A percentile compares a stretch with the other conserved stretches of the same genome.
phyloP scores from a whole-genome alignment of 2,888 invertebrate genomes.

The Sminthurinus aureus region DNA sequence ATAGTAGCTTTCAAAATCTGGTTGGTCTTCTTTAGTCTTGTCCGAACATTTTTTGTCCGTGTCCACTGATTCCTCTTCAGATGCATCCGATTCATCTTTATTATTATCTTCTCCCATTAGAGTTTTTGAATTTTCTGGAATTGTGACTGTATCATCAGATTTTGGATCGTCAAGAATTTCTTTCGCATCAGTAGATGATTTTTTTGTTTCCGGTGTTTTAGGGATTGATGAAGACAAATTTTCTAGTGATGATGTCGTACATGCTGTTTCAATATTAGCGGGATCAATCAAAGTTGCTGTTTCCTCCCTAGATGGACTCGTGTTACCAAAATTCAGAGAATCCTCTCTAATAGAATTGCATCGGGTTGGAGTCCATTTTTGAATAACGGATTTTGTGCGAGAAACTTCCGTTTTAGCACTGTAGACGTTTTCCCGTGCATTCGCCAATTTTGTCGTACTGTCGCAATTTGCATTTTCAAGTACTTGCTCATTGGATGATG shows the following conservation, averaged over 20 bases:
- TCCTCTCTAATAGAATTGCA: slow-evolving; percentile 2
- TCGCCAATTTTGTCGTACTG: no score
- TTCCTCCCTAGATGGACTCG: neutral
- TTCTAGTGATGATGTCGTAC: neutral
- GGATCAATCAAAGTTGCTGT: neutral
- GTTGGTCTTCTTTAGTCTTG: neutral
- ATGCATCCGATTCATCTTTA: neutral
- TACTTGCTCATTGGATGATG: neutral
- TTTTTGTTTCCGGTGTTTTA: no score
- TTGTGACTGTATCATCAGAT: neutral
- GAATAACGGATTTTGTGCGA: slow-evolving; percentile 6
- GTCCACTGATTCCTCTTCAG: neutral
- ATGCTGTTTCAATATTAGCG: neutral
- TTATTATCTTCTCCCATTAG: neutral
- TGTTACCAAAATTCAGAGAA: no score
- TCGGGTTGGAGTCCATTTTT: slow-evolving; percentile 13
- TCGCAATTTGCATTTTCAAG: neutral
- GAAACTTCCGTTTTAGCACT: neutral
- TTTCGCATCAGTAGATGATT: neutral
- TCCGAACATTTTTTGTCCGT: neutral
- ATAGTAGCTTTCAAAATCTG: slow-evolving; percentile 12
- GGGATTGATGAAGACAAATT: neutral
- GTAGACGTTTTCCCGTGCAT: slow-evolving; percentile 2
- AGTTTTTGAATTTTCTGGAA: neutral
- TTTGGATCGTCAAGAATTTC: neutral